phyloP scores from a whole-genome alignment of 2,113 vertebrate genomes.

The Amphilophus citrinellus region DNA sequence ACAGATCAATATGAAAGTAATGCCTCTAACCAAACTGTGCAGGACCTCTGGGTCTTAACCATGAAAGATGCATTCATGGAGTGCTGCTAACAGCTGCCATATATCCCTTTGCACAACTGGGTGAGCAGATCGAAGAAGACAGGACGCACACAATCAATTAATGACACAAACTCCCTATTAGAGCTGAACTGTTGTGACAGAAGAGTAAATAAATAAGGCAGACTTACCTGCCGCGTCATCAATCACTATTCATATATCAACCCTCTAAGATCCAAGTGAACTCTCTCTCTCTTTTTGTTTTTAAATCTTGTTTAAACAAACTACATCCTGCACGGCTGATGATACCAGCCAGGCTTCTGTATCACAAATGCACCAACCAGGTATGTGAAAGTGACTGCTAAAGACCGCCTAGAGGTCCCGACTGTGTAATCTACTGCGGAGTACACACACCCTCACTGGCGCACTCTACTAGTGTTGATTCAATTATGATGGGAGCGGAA shows the following conservation, averaged over 20 bases:
- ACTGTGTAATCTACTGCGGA: slow-evolving; percentile 63
- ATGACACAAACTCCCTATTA: slow-evolving; percentile 7
- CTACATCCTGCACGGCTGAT: slow-evolving; percentile 28
- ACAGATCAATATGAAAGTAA: slow-evolving; percentile 1
- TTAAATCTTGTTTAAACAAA: slow-evolving; percentile 2
- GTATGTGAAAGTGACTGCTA: slow-evolving; percentile 55
- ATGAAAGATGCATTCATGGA: background rate
- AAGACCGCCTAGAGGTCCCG: slow-evolving; percentile 27
- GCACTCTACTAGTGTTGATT: slow-evolving; percentile 64
- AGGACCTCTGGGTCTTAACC: background rate
- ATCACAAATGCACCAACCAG: slow-evolving; percentile 46
- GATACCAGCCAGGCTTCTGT: slow-evolving; percentile 17
- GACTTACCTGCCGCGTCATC: slow-evolving; percentile 5
- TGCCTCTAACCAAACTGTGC: background rate
- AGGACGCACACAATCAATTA: background rate
- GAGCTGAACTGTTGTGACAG: background rate
- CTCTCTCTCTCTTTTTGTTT: background rate
- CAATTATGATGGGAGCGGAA: slow-evolving; percentile 72
- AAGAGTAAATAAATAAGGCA: slow-evolving; percentile 24
- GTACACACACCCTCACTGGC: slow-evolving; percentile 56
- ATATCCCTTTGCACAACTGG: background rate
- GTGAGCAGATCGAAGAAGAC: background rate
- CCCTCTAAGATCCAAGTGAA: background rate
- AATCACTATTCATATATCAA: slow-evolving; percentile 8
- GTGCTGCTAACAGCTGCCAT: background rate